A percentile compares a stretch with the other conserved stretches of the same genome.
Conservation (phyloP, 2,797 vertebrate genomes). For the Todus mexicanus region DNA sequence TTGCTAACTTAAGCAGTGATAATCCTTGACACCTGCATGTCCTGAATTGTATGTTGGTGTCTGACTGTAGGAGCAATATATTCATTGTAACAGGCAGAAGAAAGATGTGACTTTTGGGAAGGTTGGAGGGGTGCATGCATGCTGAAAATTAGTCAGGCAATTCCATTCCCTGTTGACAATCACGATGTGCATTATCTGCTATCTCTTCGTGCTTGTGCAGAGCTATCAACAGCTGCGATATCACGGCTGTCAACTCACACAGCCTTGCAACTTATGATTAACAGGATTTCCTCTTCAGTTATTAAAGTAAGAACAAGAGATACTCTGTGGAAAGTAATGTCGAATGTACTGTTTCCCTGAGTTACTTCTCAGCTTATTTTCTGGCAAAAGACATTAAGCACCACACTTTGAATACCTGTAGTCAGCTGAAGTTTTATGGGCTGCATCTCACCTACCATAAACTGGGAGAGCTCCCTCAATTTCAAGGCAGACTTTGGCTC, state of each 20-base stretch:
- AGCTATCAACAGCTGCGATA: conserved; percentile 5
- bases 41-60: background rate
- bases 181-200: background rate
- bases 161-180: background rate
- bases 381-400: background rate
- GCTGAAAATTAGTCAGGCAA: background rate
- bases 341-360: background rate
- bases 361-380: background rate
- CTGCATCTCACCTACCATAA: background rate
- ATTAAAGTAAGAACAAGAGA: conserved; percentile 19
- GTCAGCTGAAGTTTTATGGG: background rate
- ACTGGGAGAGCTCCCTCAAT: background rate
- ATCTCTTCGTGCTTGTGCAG: background rate
- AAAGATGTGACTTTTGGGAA: background rate
- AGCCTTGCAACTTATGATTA: conserved; percentile 1
- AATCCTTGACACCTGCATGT: background rate
- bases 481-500: background rate
- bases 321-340: background rate
- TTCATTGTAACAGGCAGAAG: conserved; percentile 1
- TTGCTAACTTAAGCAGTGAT: background rate
- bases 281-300: conserved; percentile 35
- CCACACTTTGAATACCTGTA: background rate
- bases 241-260: background rate
- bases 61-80: background rate
- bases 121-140: fast-evolving